Evolutionary conservation across 2,888 invertebrate species (phyloP).

Genomic region (Nomada flava): DNA sequence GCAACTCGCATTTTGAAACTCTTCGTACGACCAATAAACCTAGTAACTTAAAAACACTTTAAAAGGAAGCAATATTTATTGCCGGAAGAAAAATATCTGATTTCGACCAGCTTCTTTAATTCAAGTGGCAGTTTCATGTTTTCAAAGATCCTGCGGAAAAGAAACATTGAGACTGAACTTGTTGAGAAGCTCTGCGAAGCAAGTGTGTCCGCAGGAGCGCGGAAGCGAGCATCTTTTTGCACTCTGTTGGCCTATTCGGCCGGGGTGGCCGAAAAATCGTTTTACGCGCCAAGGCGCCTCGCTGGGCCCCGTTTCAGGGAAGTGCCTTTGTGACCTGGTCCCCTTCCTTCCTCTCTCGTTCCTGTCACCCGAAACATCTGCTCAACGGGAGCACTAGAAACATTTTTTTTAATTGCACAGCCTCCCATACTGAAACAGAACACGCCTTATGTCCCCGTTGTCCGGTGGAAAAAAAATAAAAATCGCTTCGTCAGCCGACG

Average conservation of each 20-base stretch:
- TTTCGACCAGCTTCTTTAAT: too few relatives aligned
- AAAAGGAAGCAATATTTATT: too few relatives aligned
- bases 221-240: constrained; percentile 36
- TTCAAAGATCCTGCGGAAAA: too few relatives aligned
- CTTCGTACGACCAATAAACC: too few relatives aligned
- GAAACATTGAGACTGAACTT: too few relatives aligned
- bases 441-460: constrained; percentile 54
- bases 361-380: constrained; percentile 72
- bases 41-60: too few relatives aligned
- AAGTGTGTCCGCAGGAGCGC: neutral
- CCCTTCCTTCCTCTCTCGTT: constrained; percentile 16
- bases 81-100: too few relatives aligned
- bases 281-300: constrained; percentile 57
- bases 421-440: constrained; percentile 51
- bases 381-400: constrained; percentile 63
- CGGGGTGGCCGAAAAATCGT: constrained; percentile 22
- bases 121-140: too few relatives aligned
- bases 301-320: constrained; percentile 55
- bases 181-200: neutral
- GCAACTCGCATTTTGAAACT: too few relatives aligned
- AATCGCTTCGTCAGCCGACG: constrained; percentile 61
- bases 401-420: constrained; percentile 57
- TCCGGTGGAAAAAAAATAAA: constrained; percentile 31
- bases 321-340: constrained; percentile 60
- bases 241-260: neutral